Conservation (phyloP, 37 sponge, comb jelly and placozoan species). For the Crambe crambe region DNA sequence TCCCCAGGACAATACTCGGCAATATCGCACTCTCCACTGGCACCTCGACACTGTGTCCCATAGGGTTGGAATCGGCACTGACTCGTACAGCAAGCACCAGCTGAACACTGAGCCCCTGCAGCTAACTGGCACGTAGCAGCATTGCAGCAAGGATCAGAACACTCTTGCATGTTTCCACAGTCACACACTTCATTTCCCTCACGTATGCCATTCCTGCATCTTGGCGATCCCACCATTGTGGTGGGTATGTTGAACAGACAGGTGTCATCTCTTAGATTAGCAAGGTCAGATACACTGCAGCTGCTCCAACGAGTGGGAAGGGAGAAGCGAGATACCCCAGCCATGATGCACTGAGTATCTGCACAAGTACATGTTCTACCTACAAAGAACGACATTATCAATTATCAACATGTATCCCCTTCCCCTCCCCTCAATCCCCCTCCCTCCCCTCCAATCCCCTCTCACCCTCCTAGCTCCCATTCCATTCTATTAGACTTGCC, state of each 20-base stretch:
- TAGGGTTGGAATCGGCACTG: slow-evolving; percentile 20
- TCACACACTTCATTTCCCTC: slow-evolving; percentile 74
- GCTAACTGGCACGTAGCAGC: slow-evolving; percentile 65
- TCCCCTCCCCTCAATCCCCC: too few relatives aligned
- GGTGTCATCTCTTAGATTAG: not conserved
- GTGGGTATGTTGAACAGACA: slow-evolving; percentile 46
- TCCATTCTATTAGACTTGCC: too few relatives aligned
- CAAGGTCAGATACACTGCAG: slow-evolving; percentile 34
- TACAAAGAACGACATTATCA: too few relatives aligned
- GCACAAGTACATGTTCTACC: not conserved
- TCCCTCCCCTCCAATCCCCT: too few relatives aligned
- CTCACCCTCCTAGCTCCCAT: too few relatives aligned
- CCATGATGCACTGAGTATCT: slow-evolving; percentile 43
- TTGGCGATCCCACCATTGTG: slow-evolving; percentile 27
- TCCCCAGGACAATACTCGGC: slow-evolving; percentile 53
- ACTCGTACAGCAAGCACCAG: slow-evolving; percentile 56
- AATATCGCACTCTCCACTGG: slow-evolving; percentile 48
- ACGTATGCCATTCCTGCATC: slow-evolving; percentile 81
- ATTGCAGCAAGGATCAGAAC: slow-evolving; percentile 80
- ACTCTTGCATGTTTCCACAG: slow-evolving; percentile 64
- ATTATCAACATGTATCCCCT: too few relatives aligned
- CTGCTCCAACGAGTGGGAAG: slow-evolving; percentile 39
- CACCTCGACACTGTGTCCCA: slow-evolving; percentile 55
- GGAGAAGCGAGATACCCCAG: not conserved
- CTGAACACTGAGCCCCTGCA: slow-evolving; percentile 45